Conservation (phyloP, 2,888 invertebrate genomes). For the Pycnomerus fuliginosus region DNA sequence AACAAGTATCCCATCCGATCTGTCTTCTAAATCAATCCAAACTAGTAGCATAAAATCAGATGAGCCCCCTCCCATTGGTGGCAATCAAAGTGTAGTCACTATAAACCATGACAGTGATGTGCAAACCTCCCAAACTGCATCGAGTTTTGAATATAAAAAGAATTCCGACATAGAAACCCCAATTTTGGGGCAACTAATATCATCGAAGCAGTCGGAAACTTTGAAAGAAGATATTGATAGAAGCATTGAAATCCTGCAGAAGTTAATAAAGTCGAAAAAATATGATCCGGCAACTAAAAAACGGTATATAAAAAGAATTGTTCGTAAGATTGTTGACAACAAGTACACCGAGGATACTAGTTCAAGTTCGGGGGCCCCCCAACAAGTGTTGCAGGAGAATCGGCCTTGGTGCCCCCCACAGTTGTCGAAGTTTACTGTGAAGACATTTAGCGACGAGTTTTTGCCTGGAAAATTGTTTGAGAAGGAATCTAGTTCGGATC, state of each 20-base stretch:
- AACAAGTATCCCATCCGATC: conserved; percentile 24
- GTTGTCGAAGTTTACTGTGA: conserved; percentile 18
- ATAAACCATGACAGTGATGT: conserved; percentile 17
- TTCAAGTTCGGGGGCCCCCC: neutral
- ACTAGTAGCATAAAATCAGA: conserved; percentile 17
- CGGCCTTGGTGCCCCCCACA: conserved; percentile 51
- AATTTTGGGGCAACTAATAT: conserved; percentile 13
- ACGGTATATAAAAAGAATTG: conserved; percentile 64
- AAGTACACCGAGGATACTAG: neutral
- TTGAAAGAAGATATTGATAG: conserved; percentile 63
- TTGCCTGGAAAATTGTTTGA: conserved; percentile 8
- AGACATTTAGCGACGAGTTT: conserved; percentile 28
- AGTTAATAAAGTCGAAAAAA: conserved; percentile 60
- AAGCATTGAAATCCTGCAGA: conserved; percentile 61
- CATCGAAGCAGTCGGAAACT: conserved; percentile 26
- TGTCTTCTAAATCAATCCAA: conserved; percentile 14
- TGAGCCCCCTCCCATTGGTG: conserved; percentile 3
- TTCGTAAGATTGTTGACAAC: conserved; percentile 60
- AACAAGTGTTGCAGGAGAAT: conserved; percentile 37
- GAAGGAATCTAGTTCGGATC: neutral
- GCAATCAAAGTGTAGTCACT: conserved; percentile 27
- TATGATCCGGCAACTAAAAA: conserved; percentile 62
- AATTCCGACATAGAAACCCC: conserved; percentile 9
- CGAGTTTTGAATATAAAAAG: conserved; percentile 21
- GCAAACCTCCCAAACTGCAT: conserved; percentile 23